Conservation (phyloP, 2,113 vertebrate species). For the Heliornis fulica region DNA sequence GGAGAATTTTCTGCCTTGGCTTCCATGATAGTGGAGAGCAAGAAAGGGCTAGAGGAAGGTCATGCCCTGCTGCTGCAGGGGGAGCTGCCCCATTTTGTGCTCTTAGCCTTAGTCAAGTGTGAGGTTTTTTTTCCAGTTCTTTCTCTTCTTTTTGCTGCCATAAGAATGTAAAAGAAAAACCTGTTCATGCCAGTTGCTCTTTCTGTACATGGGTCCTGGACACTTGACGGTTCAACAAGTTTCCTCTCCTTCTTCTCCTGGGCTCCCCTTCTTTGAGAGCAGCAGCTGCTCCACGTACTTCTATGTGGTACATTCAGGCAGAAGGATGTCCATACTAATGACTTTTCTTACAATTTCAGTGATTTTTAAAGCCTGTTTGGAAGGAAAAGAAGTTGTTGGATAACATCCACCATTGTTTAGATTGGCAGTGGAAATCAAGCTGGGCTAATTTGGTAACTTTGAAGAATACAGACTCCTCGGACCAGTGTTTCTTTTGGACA, state of each 20-base stretch:
- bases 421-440: neutral
- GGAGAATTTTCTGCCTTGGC: neutral
- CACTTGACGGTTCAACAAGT: neutral
- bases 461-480: neutral
- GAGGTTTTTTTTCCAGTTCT: neutral
- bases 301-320: neutral
- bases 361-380: neutral
- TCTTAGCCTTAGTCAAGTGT: neutral
- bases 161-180: neutral
- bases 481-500: neutral
- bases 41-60: neutral
- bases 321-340: neutral
- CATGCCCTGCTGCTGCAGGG: neutral
- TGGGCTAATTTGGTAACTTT: neutral
- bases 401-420: neutral
- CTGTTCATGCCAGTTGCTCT: neutral
- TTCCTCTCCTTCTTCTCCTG: neutral
- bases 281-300: neutral
- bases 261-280: neutral
- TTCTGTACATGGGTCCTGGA: accelerated
- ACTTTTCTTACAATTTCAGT: neutral
- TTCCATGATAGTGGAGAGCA: neutral
- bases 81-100: neutral
- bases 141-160: neutral
- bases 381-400: neutral